A percentile compares a stretch with the other conserved stretches of the same genome.
phyloP scores from a whole-genome alignment of 1,140 invertebrate genomes.

The Agrilus planipennis region DNA sequence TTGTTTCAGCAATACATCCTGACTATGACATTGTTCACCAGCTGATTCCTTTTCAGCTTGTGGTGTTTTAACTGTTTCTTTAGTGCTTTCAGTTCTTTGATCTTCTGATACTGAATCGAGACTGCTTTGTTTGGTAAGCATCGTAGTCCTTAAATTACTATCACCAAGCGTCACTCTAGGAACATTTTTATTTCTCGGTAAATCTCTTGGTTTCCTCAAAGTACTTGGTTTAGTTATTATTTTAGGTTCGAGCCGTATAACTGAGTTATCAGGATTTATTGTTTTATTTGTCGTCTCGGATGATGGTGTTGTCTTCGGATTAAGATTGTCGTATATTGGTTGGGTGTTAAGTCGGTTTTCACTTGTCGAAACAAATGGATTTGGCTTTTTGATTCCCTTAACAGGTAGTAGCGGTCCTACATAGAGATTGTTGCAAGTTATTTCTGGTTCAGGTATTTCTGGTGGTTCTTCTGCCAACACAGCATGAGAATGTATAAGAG shows the following conservation, averaged over 20 bases:
- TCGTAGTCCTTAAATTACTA: no score
- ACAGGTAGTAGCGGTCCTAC: slow-evolving; percentile 40
- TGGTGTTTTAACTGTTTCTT: no score
- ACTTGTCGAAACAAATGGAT: slow-evolving; percentile 11
- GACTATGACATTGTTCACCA: no score
- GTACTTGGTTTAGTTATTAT: slow-evolving; percentile 29
- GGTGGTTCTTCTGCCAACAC: slow-evolving; percentile 34
- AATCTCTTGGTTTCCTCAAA: slow-evolving; percentile 14
- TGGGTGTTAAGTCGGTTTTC: slow-evolving; percentile 14
- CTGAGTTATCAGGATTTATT: slow-evolving; percentile 20
- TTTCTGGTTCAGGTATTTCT: slow-evolving; percentile 31
- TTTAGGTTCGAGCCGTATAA: slow-evolving; percentile 28
- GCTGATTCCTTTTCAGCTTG: no score
- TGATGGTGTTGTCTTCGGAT: slow-evolving; percentile 4
- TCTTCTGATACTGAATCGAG: no score
- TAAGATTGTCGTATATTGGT: slow-evolving; percentile 23
- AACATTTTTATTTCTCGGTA: no score
- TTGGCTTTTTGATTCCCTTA: slow-evolving; percentile 8
- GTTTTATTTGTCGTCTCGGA: slow-evolving; percentile 19
- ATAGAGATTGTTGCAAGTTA: slow-evolving; percentile 38
- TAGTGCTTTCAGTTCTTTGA: no score
- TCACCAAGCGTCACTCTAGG: no score
- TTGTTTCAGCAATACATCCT: no score
- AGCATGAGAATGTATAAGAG: slow-evolving; percentile 31
- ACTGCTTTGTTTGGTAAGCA: no score